These are phyloP conservation scores for Tautogolabrus adspersus DNA, from an alignment of 2,113 vertebrate species.

Conservation along the genomic window DNA sequence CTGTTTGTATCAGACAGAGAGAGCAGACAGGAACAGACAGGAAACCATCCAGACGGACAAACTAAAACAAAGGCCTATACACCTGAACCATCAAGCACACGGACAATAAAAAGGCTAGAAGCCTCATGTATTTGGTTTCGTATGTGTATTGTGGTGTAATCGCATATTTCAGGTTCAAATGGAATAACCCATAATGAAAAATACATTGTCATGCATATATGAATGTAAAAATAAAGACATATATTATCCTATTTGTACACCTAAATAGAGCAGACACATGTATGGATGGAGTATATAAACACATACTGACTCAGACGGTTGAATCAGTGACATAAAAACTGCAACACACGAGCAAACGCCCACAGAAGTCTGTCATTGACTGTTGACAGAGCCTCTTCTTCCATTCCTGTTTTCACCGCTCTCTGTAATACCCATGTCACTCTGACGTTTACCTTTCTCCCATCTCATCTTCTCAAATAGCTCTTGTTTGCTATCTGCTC, in stretches of 20 bases:
- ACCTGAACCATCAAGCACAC: constrained; percentile 1
- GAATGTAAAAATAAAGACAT: constrained; percentile 22
- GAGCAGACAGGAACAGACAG: constrained; percentile 1
- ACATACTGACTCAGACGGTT: constrained; percentile 31
- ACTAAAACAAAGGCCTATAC: constrained; percentile 5
- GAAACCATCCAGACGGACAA: not conserved
- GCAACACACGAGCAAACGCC: not conserved
- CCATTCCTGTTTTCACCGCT: constrained; percentile 2
- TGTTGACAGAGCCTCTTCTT: constrained; percentile 26
- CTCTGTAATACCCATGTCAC: constrained; percentile 11
- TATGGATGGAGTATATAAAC: constrained; percentile 16
- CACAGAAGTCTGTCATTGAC: constrained; percentile 26
- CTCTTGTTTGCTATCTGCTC: constrained; percentile 51
- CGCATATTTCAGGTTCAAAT: too few species aligned
- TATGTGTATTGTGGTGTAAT: too few species aligned
- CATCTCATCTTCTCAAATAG: constrained; percentile 53
- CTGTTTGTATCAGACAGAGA: not conserved
- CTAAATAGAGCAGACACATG: constrained; percentile 25
- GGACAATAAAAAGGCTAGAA: not conserved
- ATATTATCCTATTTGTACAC: not conserved
- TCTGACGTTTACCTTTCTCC: constrained; percentile 47
- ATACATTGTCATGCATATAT: not conserved
- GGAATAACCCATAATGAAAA: too few species aligned
- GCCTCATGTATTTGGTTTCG: too few species aligned
- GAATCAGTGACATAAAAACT: not conserved